Evolutionary conservation across 2,888 invertebrate species (phyloP).

Genomic region (Cactoblastis cactorum): DNA sequence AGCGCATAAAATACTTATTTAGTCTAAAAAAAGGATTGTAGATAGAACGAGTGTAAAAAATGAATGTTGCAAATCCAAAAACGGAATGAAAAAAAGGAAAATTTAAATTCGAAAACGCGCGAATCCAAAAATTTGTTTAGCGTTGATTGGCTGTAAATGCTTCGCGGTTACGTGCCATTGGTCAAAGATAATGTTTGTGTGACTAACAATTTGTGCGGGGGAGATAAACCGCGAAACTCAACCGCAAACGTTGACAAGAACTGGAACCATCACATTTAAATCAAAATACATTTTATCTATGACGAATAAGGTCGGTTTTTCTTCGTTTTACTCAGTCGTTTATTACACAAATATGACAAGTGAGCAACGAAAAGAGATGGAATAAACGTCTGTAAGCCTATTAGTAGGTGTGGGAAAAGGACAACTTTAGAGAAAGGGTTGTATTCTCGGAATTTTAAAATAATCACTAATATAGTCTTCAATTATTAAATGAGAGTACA

Average conservation of each 20-base stretch:
- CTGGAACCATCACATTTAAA: constrained; percentile 23
- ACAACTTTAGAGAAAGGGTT: constrained; percentile 33
- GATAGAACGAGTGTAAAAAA: constrained; percentile 15
- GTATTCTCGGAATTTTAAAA: constrained; percentile 27
- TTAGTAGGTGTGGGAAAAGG: constrained; percentile 39
- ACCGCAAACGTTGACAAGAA: constrained; percentile 71
- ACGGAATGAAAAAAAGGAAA: constrained; percentile 36
- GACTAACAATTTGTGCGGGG: constrained; percentile 68
- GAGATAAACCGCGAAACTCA: constrained; percentile 65
- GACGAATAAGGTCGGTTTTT: constrained; percentile 24
- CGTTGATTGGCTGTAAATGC: constrained; percentile 68
- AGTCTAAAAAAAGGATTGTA: constrained; percentile 1
- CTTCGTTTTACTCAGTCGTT: background rate
- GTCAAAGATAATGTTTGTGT: constrained; percentile 75
- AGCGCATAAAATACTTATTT: background rate
- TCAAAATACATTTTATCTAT: constrained; percentile 32
- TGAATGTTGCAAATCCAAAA: constrained; percentile 28
- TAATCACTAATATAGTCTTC: constrained; percentile 21
- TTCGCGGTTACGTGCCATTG: constrained; percentile 65
- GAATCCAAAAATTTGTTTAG: constrained; percentile 46
- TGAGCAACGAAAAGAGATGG: constrained; percentile 48
- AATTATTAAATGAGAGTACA: background rate
- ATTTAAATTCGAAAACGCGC: constrained; percentile 49
- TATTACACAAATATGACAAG: constrained; percentile 37
- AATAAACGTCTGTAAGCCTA: constrained; percentile 35